Evolutionary conservation across 2,888 invertebrate species (phyloP), one percentile per base, ranked within the genome.

Genomic region (Volucella inanis): DNA sequence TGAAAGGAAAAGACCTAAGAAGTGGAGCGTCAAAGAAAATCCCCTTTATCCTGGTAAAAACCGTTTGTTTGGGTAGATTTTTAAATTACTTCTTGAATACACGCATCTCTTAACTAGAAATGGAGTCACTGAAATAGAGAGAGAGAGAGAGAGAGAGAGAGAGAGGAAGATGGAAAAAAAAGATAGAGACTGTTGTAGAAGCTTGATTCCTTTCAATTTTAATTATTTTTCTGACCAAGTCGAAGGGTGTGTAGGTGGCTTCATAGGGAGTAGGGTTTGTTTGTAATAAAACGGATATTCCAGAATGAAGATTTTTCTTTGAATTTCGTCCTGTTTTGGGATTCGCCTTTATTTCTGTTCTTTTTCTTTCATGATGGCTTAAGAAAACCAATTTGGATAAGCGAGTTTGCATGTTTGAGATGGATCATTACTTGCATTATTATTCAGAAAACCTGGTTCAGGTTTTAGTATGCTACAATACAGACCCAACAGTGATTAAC

Each of bases 301-400:
- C 15, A 38, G 15, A 62, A n/a, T 11, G 38, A 38, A n/a, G 10
- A 45, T 61, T 59, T 43, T 43, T 45, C 41, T 65, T 49, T 59
- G 41, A 22, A 8, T 22, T 65, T 68, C 47, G 9, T 62, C 31
- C 43, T 55, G 22, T 78, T 47, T 18, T 55, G 62, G 47, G 62
- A 70, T 71, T 49, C 64, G 65, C 43, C 38, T n/a, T 11, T 45
- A 18, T 57, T 2, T 65, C 52, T 68, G 11, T 45, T 14, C 39
- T 15, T 14, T 57, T 1, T 22, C 47, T 6, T 18, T 14, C 64
- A 14, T 61, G 49, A 39, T 74, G 74, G 65, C 79, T 80, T 71
- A 71, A 64, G 43, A 55, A 84, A 80, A 80, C 79, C 84, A 84
- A 84, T 84, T 84, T 80, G 80, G 79, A 84, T 84, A 80, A 84